Evolutionary conservation across 2,888 invertebrate species (phyloP).

Genomic region (Xylota sylvarum): DNA sequence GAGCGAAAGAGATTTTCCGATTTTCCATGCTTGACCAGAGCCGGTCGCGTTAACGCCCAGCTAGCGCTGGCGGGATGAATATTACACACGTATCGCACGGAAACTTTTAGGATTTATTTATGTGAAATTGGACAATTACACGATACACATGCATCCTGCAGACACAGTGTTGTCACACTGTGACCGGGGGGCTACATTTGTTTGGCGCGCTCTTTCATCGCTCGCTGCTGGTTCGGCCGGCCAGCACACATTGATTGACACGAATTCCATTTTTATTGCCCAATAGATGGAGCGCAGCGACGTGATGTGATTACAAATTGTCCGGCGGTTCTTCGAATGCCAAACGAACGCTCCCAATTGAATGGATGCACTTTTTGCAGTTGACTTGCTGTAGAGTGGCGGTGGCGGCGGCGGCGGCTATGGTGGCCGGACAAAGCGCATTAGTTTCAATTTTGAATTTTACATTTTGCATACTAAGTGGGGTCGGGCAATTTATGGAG

Average conservation of each 20-base stretch:
- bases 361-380: conserved; percentile 65
- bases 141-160: conserved; percentile 52
- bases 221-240: background rate
- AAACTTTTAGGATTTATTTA: conserved; percentile 13
- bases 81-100: conserved; percentile 18
- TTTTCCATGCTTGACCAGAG: conserved; percentile 45
- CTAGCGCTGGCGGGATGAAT: background rate
- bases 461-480: conserved; percentile 75
- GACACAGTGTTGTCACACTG: conserved; percentile 15
- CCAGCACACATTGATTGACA: conserved; percentile 68
- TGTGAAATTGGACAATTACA: conserved; percentile 38
- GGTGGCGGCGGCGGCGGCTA: conserved; percentile 23
- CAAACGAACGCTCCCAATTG: conserved; percentile 66
- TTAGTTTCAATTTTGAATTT: conserved; percentile 75
- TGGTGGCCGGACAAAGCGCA: conserved; percentile 72
- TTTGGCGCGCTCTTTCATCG: conserved; percentile 51
- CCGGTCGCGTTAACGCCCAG: conserved; percentile 1
- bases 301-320: conserved; percentile 72
- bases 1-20: conserved; percentile 41
- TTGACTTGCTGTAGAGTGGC: background rate
- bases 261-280: conserved; percentile 72
- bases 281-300: conserved; percentile 67
- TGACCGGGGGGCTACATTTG: conserved; percentile 30
- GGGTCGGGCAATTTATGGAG: conserved; percentile 58
- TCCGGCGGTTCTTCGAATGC: conserved; percentile 49